A percentile compares a stretch with the other conserved stretches of the same genome.
Evolutionary conservation across 2,888 invertebrate genomes (phyloP).

Genomic region (Thumatha senex): DNA sequence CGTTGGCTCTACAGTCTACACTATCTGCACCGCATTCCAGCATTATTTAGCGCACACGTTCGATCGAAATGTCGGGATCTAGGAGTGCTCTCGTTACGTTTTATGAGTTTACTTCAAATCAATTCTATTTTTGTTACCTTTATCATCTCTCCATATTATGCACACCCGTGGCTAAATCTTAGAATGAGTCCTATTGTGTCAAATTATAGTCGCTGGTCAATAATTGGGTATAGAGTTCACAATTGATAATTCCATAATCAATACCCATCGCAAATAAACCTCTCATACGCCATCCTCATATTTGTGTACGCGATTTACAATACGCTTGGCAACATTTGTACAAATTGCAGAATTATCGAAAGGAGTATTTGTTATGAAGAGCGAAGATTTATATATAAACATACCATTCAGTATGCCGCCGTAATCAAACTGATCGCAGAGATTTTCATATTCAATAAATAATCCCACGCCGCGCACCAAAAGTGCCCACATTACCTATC

Average conservation of each 20-base stretch:
- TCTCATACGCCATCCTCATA: too few relatives aligned
- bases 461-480: not conserved
- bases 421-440: not conserved
- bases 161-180: not conserved
- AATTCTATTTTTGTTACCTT: too few relatives aligned
- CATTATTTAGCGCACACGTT: not conserved
- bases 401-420: not conserved
- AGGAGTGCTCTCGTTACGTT: too few relatives aligned
- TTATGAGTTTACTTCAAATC: too few relatives aligned
- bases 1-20: not conserved
- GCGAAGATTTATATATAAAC: not conserved
- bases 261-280: too few relatives aligned
- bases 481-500: conserved; percentile 35
- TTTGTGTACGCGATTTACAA: too few relatives aligned
- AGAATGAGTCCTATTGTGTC: too few relatives aligned
- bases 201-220: too few relatives aligned
- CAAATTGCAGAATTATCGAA: too few relatives aligned
- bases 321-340: not conserved
- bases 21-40: not conserved
- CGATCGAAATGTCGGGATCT: not conserved
- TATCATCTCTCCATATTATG: not conserved
- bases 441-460: not conserved
- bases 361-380: too few relatives aligned
- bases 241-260: too few relatives aligned
- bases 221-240: too few relatives aligned